These are phyloP conservation scores for Tauraco hartlaubi DNA, from an alignment of 2,797 vertebrate species.

Conservation along the genomic window DNA sequence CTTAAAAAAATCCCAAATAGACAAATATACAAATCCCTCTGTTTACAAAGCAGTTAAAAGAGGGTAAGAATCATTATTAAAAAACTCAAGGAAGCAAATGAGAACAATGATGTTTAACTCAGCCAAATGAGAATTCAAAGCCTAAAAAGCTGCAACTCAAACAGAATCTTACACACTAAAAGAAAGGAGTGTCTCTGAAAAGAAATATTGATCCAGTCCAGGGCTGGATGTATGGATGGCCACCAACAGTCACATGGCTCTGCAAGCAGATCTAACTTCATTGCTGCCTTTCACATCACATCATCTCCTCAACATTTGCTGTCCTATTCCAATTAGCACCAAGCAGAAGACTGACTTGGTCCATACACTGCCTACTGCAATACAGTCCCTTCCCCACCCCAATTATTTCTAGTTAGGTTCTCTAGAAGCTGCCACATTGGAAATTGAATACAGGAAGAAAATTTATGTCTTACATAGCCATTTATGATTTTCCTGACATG, in stretches of 20 bases:
- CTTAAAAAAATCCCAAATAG: neutral
- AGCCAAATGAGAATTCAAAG: neutral
- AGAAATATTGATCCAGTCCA: too few species aligned
- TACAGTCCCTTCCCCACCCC: neutral
- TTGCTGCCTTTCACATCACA: neutral
- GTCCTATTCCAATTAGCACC: neutral
- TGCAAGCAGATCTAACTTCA: neutral
- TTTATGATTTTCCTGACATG: neutral
- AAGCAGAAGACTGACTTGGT: neutral
- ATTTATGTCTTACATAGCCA: neutral
- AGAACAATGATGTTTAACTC: neutral
- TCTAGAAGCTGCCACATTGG: neutral
- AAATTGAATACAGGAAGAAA: neutral
- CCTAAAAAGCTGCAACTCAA: neutral
- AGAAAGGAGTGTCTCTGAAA: neutral
- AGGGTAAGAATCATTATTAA: neutral
- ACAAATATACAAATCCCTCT: fast-evolving
- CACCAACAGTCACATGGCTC: neutral
- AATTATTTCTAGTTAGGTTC: neutral
- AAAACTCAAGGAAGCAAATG: neutral
- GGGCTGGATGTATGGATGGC: neutral
- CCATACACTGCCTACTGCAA: neutral
- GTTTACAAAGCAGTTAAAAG: neutral
- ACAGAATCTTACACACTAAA: neutral
- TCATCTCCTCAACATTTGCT: neutral